Evolutionary conservation across 2,113 vertebrate species (phyloP).

Genomic region (Anarhynchus alexandrinus): DNA sequence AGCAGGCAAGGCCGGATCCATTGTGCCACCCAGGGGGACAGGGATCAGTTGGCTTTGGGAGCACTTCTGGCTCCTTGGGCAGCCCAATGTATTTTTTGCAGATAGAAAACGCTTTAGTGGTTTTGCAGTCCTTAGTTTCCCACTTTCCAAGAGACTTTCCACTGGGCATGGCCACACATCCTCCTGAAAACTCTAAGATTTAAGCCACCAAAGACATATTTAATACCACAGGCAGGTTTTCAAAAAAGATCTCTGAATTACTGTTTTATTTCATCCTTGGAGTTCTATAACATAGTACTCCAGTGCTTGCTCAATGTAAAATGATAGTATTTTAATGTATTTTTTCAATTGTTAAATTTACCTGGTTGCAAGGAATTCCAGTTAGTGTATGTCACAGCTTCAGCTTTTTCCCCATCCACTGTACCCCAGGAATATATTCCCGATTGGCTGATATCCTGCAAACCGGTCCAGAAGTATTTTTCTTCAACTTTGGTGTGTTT

Average conservation of each 20-base stretch:
- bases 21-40: slow-evolving; percentile 88
- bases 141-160: slow-evolving; percentile 83
- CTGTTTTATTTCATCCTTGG: not conserved
- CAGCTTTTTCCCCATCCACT: slow-evolving; percentile 39
- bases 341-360: slow-evolving; percentile 49
- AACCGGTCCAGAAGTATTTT: slow-evolving; percentile 88
- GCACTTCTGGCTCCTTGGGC: slow-evolving; percentile 63
- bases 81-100: slow-evolving; percentile 81
- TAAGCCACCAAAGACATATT: slow-evolving; percentile 1
- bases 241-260: not conserved
- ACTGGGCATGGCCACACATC: slow-evolving; percentile 84
- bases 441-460: slow-evolving; percentile 79
- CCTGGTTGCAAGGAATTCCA: slow-evolving; percentile 88
- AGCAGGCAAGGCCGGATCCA: slow-evolving; percentile 78
- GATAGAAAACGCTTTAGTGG: slow-evolving; percentile 86
- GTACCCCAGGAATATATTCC: slow-evolving; percentile 87
- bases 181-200: slow-evolving; percentile 71
- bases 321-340: not conserved
- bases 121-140: slow-evolving; percentile 85
- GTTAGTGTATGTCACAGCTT: slow-evolving; percentile 80
- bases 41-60: slow-evolving; percentile 69
- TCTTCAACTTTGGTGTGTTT: slow-evolving; percentile 68
- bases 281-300: not conserved
- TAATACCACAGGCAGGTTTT: not conserved
- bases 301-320: not conserved